Base-by-base conservation (phyloP, 1,140 invertebrate genomes). In the Daktulosphaira vitifoliae region DNA sequence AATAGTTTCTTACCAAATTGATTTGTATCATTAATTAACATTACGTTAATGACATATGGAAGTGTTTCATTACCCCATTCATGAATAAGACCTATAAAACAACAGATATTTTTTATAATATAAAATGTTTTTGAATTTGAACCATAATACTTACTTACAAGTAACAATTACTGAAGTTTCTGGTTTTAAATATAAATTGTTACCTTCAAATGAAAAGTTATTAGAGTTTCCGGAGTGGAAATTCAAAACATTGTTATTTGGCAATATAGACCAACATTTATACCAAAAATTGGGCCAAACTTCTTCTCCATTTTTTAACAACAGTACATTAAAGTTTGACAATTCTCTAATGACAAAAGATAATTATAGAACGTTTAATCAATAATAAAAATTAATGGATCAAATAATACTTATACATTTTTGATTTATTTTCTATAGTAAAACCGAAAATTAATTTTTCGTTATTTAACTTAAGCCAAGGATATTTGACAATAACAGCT, bases 391-490 rank as follows among this genome's bases (percentile, higher is more conserved):
- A n/a, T n/a, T n/a, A n/a, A n/a, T n/a, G n/a, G 3, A 46, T 26
- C 18, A 22, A 22, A 22, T 22, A 9, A 22, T 33, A 15, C 20
- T 13, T 48, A 29, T 62, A 62, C 56, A 62, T 20, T 62, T 62
- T 48, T 48, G 42, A 48, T 46, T 16, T 48, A 13, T 62, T 62
- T 33, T 62, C 23, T 29, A 62, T 13, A 29, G 56, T 62, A 62
- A 62, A 62, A 8, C 56, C 56, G 22, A 29, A 62, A 0, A 62
- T 42, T 3, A 62, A 25, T 26, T 62, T 44, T 48, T 33, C 42
- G 29, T 62, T 62, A 16, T 20, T 46, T n/a, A 62, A 48, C 46
- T 62, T 62, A 29, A 46, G 15, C 56, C 56, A 62, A 18, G 56
- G 26, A 37, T 48, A 26, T 22, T 48, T 62, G 13, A 25, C 4